phyloP scores from a whole-genome alignment of 2,113 vertebrate genomes.

The Falco punctatus region DNA sequence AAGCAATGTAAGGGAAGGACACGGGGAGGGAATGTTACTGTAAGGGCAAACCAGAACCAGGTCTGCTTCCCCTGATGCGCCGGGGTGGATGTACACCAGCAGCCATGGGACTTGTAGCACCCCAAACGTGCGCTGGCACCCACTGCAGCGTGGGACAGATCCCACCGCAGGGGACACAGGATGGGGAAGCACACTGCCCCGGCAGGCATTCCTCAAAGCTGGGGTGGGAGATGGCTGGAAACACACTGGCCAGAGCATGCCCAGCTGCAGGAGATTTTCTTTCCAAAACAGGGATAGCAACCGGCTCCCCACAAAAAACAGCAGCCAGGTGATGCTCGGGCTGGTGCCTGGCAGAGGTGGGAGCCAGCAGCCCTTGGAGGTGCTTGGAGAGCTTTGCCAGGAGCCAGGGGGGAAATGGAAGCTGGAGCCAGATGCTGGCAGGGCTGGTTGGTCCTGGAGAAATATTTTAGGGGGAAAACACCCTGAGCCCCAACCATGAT shows the following conservation, averaged over 20 bases:
- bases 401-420: background rate
- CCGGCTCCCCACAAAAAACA: background rate
- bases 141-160: background rate
- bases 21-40: constrained; percentile 18
- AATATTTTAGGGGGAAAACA: background rate
- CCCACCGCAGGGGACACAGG: accelerated
- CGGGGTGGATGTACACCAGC: accelerated
- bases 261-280: background rate
- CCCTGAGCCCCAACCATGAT: accelerated
- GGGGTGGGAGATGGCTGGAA: background rate
- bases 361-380: accelerated
- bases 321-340: background rate
- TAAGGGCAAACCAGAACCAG: constrained; percentile 39
- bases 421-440: background rate
- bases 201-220: background rate
- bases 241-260: accelerated
- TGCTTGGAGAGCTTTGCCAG: background rate
- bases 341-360: background rate
- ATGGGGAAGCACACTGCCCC: background rate
- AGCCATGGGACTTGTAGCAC: background rate
- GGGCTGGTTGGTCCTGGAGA: background rate
- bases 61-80: accelerated
- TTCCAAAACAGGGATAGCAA: background rate
- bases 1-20: constrained; percentile 52
- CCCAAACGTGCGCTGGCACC: background rate